phyloP scores from a whole-genome alignment of 2,797 vertebrate genomes.

The Anguilla megastoma region DNA sequence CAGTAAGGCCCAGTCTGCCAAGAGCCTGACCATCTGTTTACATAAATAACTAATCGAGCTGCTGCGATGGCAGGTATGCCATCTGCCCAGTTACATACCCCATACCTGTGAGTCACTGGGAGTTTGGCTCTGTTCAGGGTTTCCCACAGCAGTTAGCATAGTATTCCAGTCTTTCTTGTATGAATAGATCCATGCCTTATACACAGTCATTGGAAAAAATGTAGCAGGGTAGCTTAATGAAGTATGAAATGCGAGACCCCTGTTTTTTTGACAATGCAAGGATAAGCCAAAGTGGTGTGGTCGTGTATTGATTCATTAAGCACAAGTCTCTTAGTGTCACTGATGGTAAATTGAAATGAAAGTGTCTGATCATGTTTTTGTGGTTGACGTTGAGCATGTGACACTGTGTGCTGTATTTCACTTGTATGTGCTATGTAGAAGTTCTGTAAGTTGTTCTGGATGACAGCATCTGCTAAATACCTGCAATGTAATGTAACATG shows the following conservation, averaged over 20 bases:
- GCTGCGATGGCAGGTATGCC: neutral
- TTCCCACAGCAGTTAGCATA: neutral
- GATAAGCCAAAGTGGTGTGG: neutral
- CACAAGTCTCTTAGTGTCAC: too few species aligned
- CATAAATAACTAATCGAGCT: neutral
- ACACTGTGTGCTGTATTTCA: too few species aligned
- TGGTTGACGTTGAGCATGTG: too few species aligned
- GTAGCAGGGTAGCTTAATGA: neutral
- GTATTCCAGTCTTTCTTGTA: neutral
- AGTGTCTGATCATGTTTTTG: too few species aligned
- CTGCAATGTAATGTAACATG: too few species aligned
- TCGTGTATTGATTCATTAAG: too few species aligned
- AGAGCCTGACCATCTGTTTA: neutral
- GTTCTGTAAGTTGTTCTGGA: too few species aligned
- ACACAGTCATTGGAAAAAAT: neutral
- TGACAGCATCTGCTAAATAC: too few species aligned
- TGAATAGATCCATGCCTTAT: neutral
- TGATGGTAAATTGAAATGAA: too few species aligned
- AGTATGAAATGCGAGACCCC: too few species aligned
- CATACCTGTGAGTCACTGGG: neutral
- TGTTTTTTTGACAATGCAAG: neutral
- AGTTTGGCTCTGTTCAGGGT: neutral
- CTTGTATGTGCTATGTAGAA: too few species aligned
- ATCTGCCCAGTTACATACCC: neutral
- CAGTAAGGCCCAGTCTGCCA: constrained; percentile 65